These are phyloP conservation scores for Macrophya alboannulata DNA, from an alignment of 2,888 invertebrate species.

Conservation along the genomic window DNA sequence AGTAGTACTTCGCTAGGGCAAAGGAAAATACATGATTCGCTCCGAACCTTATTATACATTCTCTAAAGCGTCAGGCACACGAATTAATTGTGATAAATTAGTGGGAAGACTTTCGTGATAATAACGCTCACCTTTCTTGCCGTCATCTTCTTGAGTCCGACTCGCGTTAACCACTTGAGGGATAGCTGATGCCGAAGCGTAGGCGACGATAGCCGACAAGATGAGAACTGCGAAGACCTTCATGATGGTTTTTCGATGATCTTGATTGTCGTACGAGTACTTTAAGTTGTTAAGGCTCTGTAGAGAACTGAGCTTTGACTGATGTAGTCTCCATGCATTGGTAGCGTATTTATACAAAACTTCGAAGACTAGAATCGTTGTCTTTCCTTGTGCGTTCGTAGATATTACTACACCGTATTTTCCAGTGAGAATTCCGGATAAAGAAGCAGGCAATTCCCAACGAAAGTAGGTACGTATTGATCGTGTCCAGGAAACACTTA, in stretches of 20 bases:
- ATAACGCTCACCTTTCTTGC: conserved; percentile 47
- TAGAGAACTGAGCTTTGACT: conserved; percentile 1
- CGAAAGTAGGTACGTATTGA: background rate
- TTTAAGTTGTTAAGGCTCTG: background rate
- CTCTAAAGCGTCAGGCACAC: background rate
- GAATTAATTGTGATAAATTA: background rate
- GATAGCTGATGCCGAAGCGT: conserved; percentile 51
- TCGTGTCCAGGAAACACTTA: background rate
- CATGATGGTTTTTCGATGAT: conserved; percentile 50
- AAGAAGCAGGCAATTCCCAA: background rate
- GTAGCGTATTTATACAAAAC: conserved; percentile 18
- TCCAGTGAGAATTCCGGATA: background rate
- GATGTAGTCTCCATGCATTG: background rate
- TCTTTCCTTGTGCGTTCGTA: background rate
- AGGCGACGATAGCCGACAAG: conserved; percentile 44
- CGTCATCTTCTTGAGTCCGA: conserved; percentile 28
- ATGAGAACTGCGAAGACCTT: conserved; percentile 59
- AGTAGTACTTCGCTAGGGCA: background rate
- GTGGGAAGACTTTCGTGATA: background rate
- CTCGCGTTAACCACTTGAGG: conserved; percentile 58
- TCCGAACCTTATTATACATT: background rate
- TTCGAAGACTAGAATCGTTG: background rate
- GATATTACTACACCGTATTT: background rate
- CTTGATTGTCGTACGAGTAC: background rate
- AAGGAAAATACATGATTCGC: background rate